Evolutionary conservation across 2,113 vertebrate genomes (phyloP).

Genomic region (Rhadina sibilatrix): DNA sequence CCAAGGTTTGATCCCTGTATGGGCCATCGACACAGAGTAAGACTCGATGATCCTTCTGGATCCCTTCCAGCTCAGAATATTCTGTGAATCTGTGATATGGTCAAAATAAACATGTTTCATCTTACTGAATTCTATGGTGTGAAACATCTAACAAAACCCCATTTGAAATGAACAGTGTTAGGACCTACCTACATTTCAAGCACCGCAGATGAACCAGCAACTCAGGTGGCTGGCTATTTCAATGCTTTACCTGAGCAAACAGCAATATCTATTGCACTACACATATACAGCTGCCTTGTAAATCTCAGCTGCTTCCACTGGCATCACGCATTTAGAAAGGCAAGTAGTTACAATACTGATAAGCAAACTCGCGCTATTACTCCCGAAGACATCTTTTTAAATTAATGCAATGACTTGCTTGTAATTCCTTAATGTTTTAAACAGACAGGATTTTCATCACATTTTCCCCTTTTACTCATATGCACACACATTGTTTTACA

Average conservation of each 20-base stretch:
- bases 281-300: not conserved
- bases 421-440: not conserved
- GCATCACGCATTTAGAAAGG: not conserved
- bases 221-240: not conserved
- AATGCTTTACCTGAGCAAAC: not conserved
- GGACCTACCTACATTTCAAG: not conserved
- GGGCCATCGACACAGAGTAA: not conserved
- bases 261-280: not conserved
- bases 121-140: not conserved
- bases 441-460: not conserved
- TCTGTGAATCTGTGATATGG: not conserved
- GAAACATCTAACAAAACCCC: not conserved
- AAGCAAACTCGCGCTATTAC: not conserved
- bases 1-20: not conserved
- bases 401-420: not conserved
- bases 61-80: not conserved
- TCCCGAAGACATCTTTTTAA: not conserved
- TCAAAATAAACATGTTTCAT: not conserved
- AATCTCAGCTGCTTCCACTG: not conserved
- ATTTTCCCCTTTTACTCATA: not conserved
- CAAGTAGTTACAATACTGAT: not conserved
- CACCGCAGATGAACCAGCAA: not conserved
- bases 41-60: not conserved
- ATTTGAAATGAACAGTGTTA: not conserved
- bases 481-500: not conserved